These are phyloP conservation scores for Phenganax subtilis DNA, from an alignment of 92 coral and sea anemone genomes.

Conservation along the genomic window DNA sequence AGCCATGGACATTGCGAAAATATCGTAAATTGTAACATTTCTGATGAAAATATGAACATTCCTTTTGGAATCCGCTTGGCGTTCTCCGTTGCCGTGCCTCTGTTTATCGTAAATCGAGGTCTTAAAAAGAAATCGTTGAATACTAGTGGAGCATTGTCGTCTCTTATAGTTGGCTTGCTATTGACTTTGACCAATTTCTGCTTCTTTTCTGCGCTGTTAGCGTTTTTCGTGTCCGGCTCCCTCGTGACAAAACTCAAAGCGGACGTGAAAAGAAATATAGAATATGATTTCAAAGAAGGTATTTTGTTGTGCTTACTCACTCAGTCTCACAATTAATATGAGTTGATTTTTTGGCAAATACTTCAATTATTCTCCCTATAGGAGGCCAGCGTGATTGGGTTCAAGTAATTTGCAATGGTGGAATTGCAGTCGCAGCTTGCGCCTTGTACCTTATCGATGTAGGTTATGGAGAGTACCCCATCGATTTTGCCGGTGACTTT, in stretches of 20 bases:
- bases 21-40: too few species aligned
- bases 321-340: neutral
- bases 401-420: constrained; percentile 96
- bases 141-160: constrained; percentile 73
- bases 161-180: constrained; percentile 80
- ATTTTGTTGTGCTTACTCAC: neutral
- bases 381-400: constrained; percentile 99
- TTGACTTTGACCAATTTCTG: constrained; percentile 76
- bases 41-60: constrained; percentile 12
- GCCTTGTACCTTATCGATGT: constrained; percentile 69
- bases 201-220: constrained; percentile 69
- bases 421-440: constrained; percentile 72
- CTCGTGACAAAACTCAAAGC: constrained; percentile 81
- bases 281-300: constrained; percentile 98
- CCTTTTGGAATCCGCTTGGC: constrained; percentile 27
- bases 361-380: constrained; percentile 23
- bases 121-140: constrained; percentile 70
- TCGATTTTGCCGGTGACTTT: constrained; percentile 88
- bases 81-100: constrained; percentile 2
- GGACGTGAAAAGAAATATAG: constrained; percentile 71
- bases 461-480: constrained; percentile 83
- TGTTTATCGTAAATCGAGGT: constrained; percentile 66
- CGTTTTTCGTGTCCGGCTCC: constrained; percentile 76
- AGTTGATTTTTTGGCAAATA: neutral
- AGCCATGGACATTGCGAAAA: too few species aligned